Evolutionary conservation across 2,113 vertebrate species (phyloP).

Genomic region (Falcunculus frontatus): DNA sequence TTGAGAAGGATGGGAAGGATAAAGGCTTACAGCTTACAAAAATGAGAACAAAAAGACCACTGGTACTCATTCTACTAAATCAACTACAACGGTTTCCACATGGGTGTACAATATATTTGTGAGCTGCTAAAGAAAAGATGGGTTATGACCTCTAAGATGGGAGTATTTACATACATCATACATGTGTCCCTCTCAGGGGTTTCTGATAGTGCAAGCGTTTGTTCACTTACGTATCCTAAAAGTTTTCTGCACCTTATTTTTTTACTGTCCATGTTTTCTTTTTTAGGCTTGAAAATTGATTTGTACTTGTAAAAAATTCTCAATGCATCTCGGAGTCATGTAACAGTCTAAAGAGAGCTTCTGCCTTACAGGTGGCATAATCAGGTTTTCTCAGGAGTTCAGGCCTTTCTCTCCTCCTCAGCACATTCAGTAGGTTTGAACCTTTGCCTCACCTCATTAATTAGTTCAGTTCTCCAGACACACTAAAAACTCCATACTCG

Average conservation of each 20-base stretch:
- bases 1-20: neutral
- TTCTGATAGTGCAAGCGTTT: neutral
- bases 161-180: neutral
- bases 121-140: neutral
- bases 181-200: fast-evolving
- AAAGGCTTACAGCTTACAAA: neutral
- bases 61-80: neutral
- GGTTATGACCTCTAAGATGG: neutral
- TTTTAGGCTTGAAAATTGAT: neutral
- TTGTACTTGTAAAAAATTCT: neutral
- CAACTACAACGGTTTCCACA: neutral
- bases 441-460: slow-evolving; percentile 29
- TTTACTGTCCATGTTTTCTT: neutral
- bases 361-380: neutral
- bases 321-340: neutral
- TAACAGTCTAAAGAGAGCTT: neutral
- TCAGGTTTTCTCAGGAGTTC: neutral
- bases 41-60: neutral
- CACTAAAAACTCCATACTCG: neutral
- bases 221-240: neutral
- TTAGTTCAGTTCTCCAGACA: slow-evolving; percentile 30
- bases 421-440: neutral
- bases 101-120: neutral
- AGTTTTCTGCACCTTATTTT: neutral
- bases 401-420: neutral